phyloP scores from a whole-genome alignment of 2,888 invertebrate genomes.

The Sphinx pinastri region DNA sequence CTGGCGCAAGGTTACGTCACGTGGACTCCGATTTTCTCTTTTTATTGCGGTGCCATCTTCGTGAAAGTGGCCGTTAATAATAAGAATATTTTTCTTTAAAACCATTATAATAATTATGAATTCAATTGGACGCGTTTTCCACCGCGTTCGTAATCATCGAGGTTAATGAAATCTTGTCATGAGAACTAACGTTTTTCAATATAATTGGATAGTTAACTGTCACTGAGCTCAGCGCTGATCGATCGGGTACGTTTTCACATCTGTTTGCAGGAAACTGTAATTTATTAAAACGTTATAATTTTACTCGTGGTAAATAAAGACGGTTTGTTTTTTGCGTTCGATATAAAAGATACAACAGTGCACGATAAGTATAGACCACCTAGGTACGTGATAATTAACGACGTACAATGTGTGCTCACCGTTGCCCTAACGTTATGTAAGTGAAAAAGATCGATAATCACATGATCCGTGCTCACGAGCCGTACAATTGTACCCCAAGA shows the following conservation, averaged over 20 bases:
- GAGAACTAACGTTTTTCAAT: constrained; percentile 48
- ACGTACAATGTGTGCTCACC: not conserved
- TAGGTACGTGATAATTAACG: constrained; percentile 21
- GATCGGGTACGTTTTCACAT: constrained; percentile 7
- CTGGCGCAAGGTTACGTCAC: constrained; percentile 44
- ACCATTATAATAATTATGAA: constrained; percentile 40
- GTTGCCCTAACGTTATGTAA: constrained; percentile 9
- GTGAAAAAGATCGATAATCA: constrained; percentile 33
- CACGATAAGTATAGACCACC: constrained; percentile 20
- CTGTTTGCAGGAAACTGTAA: constrained; percentile 12
- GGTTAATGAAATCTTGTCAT: constrained; percentile 59
- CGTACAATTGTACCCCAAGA: constrained; percentile 34
- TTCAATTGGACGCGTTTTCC: constrained; percentile 38
- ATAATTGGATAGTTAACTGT: constrained; percentile 43
- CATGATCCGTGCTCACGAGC: constrained; percentile 31
- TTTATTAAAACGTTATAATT: constrained; percentile 20
- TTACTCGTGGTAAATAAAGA: constrained; percentile 8
- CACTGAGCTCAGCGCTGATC: constrained; percentile 34
- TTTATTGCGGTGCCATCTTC: constrained; percentile 44
- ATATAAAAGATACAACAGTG: constrained; percentile 2
- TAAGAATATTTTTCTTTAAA: constrained; percentile 40
- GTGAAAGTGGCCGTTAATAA: constrained; percentile 46
- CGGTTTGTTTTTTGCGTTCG: not conserved
- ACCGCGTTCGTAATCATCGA: constrained; percentile 47
- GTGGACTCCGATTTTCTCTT: constrained; percentile 46